Evolutionary conservation across 2,113 vertebrate species (phyloP).

Genomic region (Albula glossodonta): DNA sequence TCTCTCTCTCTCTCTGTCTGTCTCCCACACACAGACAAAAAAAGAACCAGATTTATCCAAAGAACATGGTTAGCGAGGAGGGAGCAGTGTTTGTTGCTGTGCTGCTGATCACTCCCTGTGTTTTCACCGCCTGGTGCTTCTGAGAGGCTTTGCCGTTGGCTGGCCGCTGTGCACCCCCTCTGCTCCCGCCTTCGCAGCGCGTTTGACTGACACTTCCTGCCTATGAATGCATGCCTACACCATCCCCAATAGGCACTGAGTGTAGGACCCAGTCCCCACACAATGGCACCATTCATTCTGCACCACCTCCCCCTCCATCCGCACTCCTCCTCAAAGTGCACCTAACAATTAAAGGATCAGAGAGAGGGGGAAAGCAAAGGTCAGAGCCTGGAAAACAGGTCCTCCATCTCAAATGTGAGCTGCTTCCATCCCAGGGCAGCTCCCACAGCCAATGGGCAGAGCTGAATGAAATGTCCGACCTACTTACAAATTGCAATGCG

Average conservation of each 20-base stretch:
- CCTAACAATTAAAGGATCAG: constrained; percentile 57
- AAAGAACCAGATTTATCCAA: neutral
- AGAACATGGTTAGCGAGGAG: neutral
- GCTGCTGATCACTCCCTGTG: neutral
- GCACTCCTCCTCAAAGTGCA: constrained; percentile 25
- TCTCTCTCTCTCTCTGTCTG: neutral
- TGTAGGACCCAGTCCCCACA: constrained; percentile 25
- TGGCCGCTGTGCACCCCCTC: neutral
- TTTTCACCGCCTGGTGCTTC: neutral
- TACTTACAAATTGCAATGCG: neutral
- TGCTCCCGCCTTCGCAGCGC: neutral
- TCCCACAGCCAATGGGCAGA: neutral
- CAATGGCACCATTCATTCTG: constrained; percentile 50
- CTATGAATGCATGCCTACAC: constrained; percentile 15
- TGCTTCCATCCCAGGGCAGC: neutral
- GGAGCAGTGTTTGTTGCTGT: neutral
- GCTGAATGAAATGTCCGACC: neutral
- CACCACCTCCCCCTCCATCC: constrained; percentile 34
- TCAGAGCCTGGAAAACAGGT: constrained; percentile 52
- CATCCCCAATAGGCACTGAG: neutral
- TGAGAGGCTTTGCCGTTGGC: neutral
- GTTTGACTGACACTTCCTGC: constrained; percentile 25
- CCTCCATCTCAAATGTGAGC: constrained; percentile 30
- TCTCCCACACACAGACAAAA: neutral
- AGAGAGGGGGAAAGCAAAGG: constrained; percentile 54